Evolutionary conservation across 2,888 invertebrate species (phyloP).

Genomic region (Ferrisia virgata): DNA sequence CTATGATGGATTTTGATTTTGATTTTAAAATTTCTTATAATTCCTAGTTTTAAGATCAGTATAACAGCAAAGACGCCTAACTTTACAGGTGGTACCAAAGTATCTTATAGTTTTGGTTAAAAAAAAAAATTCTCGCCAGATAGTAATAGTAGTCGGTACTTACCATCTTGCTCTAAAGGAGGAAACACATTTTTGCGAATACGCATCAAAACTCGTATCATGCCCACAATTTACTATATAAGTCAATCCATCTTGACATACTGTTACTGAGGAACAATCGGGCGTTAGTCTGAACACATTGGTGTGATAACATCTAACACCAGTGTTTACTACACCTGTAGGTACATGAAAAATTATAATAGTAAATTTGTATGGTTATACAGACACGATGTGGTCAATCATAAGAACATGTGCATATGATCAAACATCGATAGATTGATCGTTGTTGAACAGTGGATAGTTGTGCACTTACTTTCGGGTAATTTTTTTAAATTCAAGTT

Average conservation of each 20-base stretch:
- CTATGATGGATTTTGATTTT: background rate
- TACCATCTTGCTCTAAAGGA: conserved; percentile 54
- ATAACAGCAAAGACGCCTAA: too few relatives aligned
- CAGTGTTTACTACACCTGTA: conserved; percentile 52
- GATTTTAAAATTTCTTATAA: too few relatives aligned
- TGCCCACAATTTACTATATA: conserved; percentile 54
- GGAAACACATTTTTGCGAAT: conserved; percentile 53
- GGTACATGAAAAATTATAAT: background rate
- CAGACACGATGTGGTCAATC: background rate
- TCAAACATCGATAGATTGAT: background rate
- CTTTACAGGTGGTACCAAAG: too few relatives aligned
- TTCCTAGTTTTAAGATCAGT: too few relatives aligned
- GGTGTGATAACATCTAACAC: conserved; percentile 50
- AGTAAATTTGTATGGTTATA: background rate
- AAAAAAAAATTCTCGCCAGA: too few relatives aligned
- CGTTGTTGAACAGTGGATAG: background rate
- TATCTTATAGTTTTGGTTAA: too few relatives aligned
- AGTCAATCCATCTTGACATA: conserved; percentile 53
- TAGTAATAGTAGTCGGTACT: conserved; percentile 46
- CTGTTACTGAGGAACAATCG: conserved; percentile 53
- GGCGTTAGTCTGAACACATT: conserved; percentile 52
- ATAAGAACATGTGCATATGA: too few relatives aligned
- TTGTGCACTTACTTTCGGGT: conserved; percentile 48
- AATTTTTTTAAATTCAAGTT: conserved; percentile 48
- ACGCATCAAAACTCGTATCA: conserved; percentile 53